Conservation (phyloP, 2,113 vertebrate species). For the Paracanthobrama guichenoti region DNA sequence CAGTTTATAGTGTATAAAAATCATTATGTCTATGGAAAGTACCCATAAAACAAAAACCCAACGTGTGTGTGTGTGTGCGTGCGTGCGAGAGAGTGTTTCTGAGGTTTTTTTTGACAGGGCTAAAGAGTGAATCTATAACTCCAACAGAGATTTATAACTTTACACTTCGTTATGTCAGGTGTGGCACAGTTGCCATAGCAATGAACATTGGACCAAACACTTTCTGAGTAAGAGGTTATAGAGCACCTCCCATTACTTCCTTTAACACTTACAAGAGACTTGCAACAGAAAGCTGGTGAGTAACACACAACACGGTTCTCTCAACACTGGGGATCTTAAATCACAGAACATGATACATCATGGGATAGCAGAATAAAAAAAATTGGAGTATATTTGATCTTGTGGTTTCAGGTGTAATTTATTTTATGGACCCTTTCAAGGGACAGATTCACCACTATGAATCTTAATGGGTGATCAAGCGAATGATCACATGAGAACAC, state of each 20-base stretch:
- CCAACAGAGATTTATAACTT: constrained; percentile 7
- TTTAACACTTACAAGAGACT: constrained; percentile 18
- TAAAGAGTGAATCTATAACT: constrained; percentile 3
- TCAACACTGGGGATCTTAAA: neutral
- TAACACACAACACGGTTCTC: constrained; percentile 33
- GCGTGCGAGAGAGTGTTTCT: neutral
- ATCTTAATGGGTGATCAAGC: neutral
- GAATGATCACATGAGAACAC: neutral
- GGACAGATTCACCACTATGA: neutral
- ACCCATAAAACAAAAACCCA: no score
- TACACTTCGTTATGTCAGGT: constrained; percentile 14
- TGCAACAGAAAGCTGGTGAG: constrained; percentile 55
- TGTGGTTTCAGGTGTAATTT: neutral
- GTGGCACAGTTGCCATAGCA: neutral
- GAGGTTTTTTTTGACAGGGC: neutral
- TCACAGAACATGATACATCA: neutral
- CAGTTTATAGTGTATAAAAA: no score
- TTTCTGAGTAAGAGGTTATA: constrained; percentile 34
- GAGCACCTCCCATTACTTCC: constrained; percentile 35
- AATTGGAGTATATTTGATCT: neutral
- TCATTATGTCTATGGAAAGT: no score
- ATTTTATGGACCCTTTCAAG: neutral
- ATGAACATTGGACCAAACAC: constrained; percentile 64
- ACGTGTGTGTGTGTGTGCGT: no score
- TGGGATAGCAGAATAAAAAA: neutral